Evolutionary conservation across 1,140 invertebrate genomes (phyloP).

Genomic region (Drosophila pectinifera): DNA sequence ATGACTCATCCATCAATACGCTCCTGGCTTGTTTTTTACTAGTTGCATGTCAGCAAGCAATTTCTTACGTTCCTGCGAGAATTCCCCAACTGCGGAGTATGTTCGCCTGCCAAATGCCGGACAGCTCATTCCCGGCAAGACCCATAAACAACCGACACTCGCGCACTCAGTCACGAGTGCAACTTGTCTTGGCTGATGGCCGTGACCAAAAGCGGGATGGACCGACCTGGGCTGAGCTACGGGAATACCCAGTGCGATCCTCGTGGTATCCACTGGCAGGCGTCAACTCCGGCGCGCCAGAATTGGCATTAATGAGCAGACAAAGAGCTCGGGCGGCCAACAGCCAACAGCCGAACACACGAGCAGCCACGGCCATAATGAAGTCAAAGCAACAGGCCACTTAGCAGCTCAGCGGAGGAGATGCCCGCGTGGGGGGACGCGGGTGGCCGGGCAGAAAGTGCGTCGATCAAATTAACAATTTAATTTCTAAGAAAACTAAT

Average conservation of each 20-base stretch:
- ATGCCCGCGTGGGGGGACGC: not conserved
- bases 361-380: conserved; percentile 26
- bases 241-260: conserved; percentile 5
- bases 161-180: conserved; percentile 50
- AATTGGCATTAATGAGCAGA: conserved; percentile 83
- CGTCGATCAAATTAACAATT: conserved; percentile 84
- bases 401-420: conserved; percentile 55
- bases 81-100: conserved; percentile 35
- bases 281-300: conserved; percentile 76
- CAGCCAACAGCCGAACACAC: conserved; percentile 25
- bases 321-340: conserved; percentile 56
- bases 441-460: conserved; percentile 55
- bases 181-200: conserved; percentile 62
- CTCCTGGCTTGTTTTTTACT: conserved; percentile 9
- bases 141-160: conserved; percentile 55
- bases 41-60: conserved; percentile 44
- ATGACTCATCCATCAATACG: conserved; percentile 36
- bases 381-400: conserved; percentile 66
- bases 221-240: conserved; percentile 1
- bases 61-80: conserved; percentile 33
- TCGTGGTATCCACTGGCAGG: conserved; percentile 50
- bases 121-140: conserved; percentile 33
- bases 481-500: conserved; percentile 84
- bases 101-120: conserved; percentile 28
- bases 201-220: conserved; percentile 57